Percentiles rank a stretch among this genome's conserved stretches.
phyloP scores from a whole-genome alignment of 1,140 invertebrate genomes.

The Lithobius niger region DNA sequence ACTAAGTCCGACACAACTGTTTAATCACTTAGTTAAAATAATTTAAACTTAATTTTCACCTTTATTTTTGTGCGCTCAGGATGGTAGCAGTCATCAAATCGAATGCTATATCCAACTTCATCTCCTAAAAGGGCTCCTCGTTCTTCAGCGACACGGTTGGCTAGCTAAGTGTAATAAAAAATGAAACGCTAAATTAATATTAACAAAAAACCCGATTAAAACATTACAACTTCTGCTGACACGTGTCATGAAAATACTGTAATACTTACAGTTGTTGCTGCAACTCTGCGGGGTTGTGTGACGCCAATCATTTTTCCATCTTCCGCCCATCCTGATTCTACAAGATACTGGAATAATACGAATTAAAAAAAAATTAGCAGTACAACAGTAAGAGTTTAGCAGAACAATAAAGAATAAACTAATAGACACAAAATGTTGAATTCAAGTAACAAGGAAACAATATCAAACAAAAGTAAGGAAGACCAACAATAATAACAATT shows the following conservation, averaged over 20 bases:
- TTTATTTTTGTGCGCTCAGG: constrained; percentile 64
- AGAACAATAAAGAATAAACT: constrained; percentile 21
- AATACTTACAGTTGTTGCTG: constrained; percentile 54
- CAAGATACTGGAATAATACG: constrained; percentile 54
- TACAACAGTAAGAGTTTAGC: constrained; percentile 8
- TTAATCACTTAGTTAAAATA: too few relatives aligned
- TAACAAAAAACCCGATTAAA: constrained; percentile 4
- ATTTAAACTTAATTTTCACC: too few relatives aligned
- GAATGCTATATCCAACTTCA: constrained; percentile 82
- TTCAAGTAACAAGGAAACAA: background rate
- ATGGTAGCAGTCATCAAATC: constrained; percentile 70
- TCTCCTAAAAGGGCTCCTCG: constrained; percentile 57
- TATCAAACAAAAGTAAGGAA: background rate
- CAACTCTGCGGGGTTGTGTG: constrained; percentile 82
- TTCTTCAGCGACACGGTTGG: constrained; percentile 81
- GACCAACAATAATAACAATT: too few relatives aligned
- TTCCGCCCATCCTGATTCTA: constrained; percentile 74
- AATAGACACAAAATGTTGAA: constrained; percentile 10
- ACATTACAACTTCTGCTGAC: background rate
- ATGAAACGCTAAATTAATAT: too few relatives aligned
- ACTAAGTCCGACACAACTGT: too few relatives aligned
- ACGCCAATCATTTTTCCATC: constrained; percentile 62
- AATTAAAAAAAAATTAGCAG: constrained; percentile 7
- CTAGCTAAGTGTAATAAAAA: constrained; percentile 45
- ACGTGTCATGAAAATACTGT: background rate